These are phyloP conservation scores for Parasteatoda tepidariorum DNA, from an alignment of 1,140 invertebrate genomes.

Conservation along the genomic window DNA sequence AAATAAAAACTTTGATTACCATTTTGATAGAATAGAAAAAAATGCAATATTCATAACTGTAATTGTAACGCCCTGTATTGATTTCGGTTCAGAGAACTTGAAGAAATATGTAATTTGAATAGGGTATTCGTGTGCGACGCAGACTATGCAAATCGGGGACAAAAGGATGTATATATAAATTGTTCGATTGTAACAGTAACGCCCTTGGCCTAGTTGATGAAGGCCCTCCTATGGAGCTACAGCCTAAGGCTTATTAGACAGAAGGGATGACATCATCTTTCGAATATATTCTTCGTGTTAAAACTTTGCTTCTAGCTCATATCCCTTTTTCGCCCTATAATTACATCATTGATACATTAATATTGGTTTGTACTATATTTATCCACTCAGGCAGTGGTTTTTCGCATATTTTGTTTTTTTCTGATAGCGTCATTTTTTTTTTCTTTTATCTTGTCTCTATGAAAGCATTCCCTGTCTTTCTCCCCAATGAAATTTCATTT, in stretches of 20 bases:
- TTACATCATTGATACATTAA: too few species aligned
- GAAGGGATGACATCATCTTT: neutral
- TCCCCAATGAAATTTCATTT: too few species aligned
- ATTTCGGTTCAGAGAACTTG: neutral
- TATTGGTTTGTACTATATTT: too few species aligned
- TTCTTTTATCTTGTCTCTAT: too few species aligned
- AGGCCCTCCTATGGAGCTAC: neutral
- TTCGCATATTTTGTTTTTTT: too few species aligned
- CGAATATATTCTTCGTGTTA: neutral
- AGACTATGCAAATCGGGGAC: neutral
- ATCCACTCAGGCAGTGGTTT: too few species aligned
- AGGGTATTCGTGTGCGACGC: neutral
- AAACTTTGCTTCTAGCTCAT: neutral
- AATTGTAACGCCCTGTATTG: neutral
- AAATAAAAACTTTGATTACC: neutral
- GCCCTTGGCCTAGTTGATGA: conserved; percentile 15
- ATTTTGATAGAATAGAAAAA: neutral
- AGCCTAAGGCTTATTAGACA: neutral
- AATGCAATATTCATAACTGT: neutral
- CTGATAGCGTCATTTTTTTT: too few species aligned
- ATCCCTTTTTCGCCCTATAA: too few species aligned
- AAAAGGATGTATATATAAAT: conserved; percentile 6
- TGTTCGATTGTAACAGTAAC: neutral
- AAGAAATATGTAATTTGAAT: neutral
- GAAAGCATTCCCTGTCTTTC: too few species aligned